A percentile compares a stretch with the other conserved stretches of the same genome.
Evolutionary conservation across 2,888 invertebrate genomes (phyloP).

Genomic region (Oscheius onirici): DNA sequence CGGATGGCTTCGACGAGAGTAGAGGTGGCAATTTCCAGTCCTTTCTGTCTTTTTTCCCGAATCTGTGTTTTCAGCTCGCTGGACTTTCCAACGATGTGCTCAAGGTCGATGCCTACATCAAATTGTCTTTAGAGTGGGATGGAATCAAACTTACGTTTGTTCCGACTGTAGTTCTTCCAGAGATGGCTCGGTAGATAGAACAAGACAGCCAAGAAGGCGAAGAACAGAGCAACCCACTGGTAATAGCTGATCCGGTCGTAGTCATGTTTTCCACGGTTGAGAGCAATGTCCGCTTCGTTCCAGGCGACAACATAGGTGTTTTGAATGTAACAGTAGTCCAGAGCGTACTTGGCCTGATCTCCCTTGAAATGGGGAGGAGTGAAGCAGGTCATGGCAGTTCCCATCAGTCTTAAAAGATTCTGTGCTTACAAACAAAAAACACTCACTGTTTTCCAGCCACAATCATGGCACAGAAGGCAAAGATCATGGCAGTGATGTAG

Average conservation of each 20-base stretch:
- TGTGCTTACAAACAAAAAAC: background rate
- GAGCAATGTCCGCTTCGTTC: background rate
- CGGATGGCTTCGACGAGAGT: background rate
- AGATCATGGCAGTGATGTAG: conserved; percentile 5
- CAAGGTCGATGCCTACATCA: background rate
- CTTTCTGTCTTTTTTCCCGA: background rate
- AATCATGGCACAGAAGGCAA: conserved; percentile 16
- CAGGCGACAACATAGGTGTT: conserved; percentile 23
- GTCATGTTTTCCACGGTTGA: background rate
- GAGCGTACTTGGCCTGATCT: conserved; percentile 2
- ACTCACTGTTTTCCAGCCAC: conserved; percentile 23
- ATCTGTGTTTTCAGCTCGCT: background rate
- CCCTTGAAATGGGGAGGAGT: conserved; percentile 3
- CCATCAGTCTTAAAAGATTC: conserved; percentile 14
- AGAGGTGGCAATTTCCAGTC: background rate
- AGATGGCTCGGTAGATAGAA: conserved; percentile 22
- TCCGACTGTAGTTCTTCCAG: conserved; percentile 7
- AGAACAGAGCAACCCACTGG: conserved; percentile 19
- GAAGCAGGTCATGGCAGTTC: conserved; percentile 29
- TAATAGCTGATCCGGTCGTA: conserved; percentile 18
- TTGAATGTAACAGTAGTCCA: conserved; percentile 27
- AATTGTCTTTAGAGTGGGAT: background rate
- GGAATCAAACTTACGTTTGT: conserved; percentile 6
- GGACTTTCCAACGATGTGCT: background rate
- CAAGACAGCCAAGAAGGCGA: conserved; percentile 15